phyloP scores from a whole-genome alignment of 2,113 vertebrate genomes.

The Megaleporinus macrocephalus region DNA sequence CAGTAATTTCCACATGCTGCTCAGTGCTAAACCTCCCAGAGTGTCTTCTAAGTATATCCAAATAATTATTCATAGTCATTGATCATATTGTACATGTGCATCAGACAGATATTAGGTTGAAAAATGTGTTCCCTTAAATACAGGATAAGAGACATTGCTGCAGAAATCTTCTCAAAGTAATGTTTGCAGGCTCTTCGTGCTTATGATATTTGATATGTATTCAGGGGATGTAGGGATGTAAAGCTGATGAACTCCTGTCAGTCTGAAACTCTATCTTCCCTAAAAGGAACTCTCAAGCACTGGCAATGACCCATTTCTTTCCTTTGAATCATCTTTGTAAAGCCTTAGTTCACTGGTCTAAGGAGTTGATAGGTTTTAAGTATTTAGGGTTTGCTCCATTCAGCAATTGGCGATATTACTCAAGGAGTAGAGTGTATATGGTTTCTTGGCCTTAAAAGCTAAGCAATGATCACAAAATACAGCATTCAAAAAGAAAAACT shows the following conservation, averaged over 20 bases:
- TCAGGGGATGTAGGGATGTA: not conserved
- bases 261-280: not conserved
- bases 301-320: not conserved
- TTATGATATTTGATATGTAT: not conserved
- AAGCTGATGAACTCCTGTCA: constrained; percentile 13
- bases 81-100: too few species aligned
- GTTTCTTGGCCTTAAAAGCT: not conserved
- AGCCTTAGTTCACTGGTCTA: not conserved
- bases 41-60: too few species aligned
- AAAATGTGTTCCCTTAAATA: too few species aligned
- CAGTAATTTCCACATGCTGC: too few species aligned
- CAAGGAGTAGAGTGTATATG: not conserved
- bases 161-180: constrained; percentile 11
- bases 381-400: not conserved
- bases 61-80: too few species aligned
- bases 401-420: not conserved
- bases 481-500: not conserved
- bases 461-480: not conserved
- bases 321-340: constrained; percentile 12
- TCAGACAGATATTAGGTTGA: too few species aligned
- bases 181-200: constrained; percentile 4
- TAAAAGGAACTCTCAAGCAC: constrained; percentile 6
- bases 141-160: not conserved
- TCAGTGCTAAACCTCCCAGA: too few species aligned
- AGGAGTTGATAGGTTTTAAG: not conserved